Evolutionary conservation across 2,797 vertebrate genomes (phyloP), one percentile per base, ranked within the genome.

Genomic region (Leptoclinus maculatus): DNA sequence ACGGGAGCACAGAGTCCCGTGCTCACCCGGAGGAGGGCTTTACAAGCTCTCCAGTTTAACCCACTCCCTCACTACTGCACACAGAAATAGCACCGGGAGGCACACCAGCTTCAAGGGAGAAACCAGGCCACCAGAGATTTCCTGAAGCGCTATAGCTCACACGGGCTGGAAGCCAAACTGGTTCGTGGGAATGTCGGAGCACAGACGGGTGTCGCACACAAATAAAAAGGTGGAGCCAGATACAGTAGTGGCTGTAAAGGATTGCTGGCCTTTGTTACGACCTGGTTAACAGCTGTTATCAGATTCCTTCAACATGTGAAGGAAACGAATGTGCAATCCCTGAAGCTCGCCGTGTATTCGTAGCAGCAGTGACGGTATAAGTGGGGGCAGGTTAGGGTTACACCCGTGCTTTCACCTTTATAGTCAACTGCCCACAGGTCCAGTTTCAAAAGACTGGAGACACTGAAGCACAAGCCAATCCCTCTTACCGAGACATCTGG

Each of bases 111-210:
- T 79, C 53, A 74, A 84, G 79, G 64, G 73, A 74, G 34, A 41
- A 49, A 41, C 70, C 70, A 47, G 45, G 56, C 56, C 66, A 49
- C 32, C 63, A 63, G 41, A 82, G n/a, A 74, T n/a, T 88, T 84
- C 84, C 78, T 80, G 59, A 80, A 66, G 34, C 5, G 5, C 68
- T 9, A 34, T 1, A 0, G 4, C 66, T 85, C 53, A 34, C 58
- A 59, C n/a, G 5, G 4, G 54, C 53, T 21, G n/a, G 71, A 70
- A 39, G 85, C 16, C 76, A 63, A 86, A 94, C 85, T 63, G 78
- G 90, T 93, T 93, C n/a, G 19, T 17, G 65, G 78, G 83, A 91
- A 85, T 83, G 82, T 34, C 8, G 7, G 32, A 13, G 10, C n/a
- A 43, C 2, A 23, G 43, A n/a, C 29, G 57, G 32, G 47, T 39